phyloP scores from a whole-genome alignment of 2,113 vertebrate genomes.

The Sakesphorus luctuosus region DNA sequence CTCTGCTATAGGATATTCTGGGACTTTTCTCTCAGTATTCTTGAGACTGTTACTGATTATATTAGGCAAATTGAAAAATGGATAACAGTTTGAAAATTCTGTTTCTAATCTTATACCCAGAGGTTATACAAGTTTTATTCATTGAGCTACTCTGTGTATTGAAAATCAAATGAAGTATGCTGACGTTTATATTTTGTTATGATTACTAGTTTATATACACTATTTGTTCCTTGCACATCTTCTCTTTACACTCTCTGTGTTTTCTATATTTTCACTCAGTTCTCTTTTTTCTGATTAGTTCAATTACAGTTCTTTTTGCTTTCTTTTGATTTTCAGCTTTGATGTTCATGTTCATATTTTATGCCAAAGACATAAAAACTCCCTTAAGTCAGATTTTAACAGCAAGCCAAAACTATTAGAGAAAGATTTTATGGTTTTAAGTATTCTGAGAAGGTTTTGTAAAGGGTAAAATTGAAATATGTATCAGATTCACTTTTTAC shows the following conservation, averaged over 20 bases:
- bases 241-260: neutral
- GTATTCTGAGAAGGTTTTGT: neutral
- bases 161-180: neutral
- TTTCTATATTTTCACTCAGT: neutral
- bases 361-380: neutral
- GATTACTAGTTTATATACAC: neutral
- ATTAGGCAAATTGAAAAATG: neutral
- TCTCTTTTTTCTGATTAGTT: neutral
- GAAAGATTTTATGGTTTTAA: neutral
- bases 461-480: neutral
- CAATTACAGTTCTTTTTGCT: neutral
- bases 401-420: neutral
- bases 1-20: neutral
- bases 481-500: neutral
- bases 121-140: neutral
- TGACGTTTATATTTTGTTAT: neutral
- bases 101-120: neutral
- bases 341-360: neutral
- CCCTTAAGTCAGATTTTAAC: neutral
- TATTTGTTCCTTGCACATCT: neutral
- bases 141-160: neutral
- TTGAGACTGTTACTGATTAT: neutral
- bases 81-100: neutral
- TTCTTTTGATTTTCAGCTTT: slow-evolving; percentile 12
- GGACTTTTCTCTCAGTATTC: neutral